Evolutionary conservation across 1,140 invertebrate species (phyloP), one percentile per base, ranked within the genome.

Genomic region (Heterodera schachtii): DNA sequence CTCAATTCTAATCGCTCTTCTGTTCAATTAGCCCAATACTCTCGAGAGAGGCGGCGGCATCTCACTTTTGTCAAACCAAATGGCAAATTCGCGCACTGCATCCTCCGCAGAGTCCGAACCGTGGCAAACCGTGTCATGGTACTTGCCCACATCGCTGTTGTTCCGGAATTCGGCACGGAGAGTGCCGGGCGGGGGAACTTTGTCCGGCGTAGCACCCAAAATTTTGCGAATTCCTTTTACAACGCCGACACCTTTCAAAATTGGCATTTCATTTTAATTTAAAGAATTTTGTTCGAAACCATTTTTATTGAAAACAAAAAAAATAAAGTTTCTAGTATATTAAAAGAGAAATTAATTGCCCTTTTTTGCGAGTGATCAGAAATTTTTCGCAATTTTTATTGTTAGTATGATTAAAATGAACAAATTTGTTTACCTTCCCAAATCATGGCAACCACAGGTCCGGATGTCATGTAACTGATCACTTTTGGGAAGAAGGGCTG

Each of bases 381-480:
- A 31, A n/a, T n/a, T n/a, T n/a, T n/a, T n/a, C n/a, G n/a, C 31
- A 31, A 31, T 31, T 31, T 31, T 31, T 31, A 31, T 31, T 31
- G 31, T 31, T 1, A 31, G 31, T 31, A 31, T 31, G 1, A 31
- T 31, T 1, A 31, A 31, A 31, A 31, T 31, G 31, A 31, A 31
- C 31, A 31, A 31, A 31, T 31, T 31, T 31, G 31, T 31, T 1
- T 92, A 85, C 96, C 97, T 93, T 84, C 83, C 87, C 85, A 88
- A 60, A 89, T 96, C 96, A 98, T 98, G 71, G 96, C 95, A 79
- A 98, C 95, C 85, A 98, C 95, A 83, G 97, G 96, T 83, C 97
- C 97, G 84, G 95, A 96, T 87, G 93, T 93, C 96, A 99, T 98
- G 92, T 98, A 99, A 87, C 95, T 94, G 21, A 98, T 93, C 75